Evolutionary conservation across 1,140 invertebrate genomes (phyloP), one percentile per base, ranked within the genome.

Genomic region (Himalopsyche phryganea): DNA sequence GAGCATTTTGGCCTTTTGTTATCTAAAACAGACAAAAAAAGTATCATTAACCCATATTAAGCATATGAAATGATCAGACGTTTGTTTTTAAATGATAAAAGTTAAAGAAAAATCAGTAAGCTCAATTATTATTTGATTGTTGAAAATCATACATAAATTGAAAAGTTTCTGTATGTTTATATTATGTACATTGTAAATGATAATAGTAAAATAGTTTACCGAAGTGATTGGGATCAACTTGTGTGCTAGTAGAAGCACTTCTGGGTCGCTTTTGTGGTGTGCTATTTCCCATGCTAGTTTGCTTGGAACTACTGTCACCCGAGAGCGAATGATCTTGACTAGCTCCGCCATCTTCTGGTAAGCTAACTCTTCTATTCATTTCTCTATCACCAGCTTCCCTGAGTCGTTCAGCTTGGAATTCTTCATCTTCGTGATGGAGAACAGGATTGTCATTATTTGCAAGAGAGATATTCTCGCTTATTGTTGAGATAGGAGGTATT

Each of bases 191-290:
- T n/a, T n/a, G n/a, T n/a, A n/a, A n/a, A n/a, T n/a, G n/a, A n/a
- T n/a, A n/a, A n/a, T n/a, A n/a, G n/a, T n/a, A n/a, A n/a, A 28
- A 28, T 28, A 48, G 67, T 77, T 79, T 74, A 90, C 87, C 88
- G 69, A 90, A 90, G 77, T 90, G 86, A 80, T 86, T 87, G 38
- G 85, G 83, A 71, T 90, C 88, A 51, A 89, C 87, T 81, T 89
- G 88, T 13, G 86, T 89, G 51, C 86, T 88, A 17, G 87, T 89
- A 35, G 85, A 88, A 60, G 86, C 84, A 77, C 86, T 88, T 69
- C 85, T 78, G 59, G 85, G 85, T 74, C 85, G 75, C 72, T 86
- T 85, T 45, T 83, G 80, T 23, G 82, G 84, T 48, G 83, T 82
- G 50, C 53, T 33, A 14, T 45, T 36, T 28, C 51, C 38, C n/a